phyloP scores from a whole-genome alignment of 2,797 vertebrate genomes.

The Discoglossus pictus region DNA sequence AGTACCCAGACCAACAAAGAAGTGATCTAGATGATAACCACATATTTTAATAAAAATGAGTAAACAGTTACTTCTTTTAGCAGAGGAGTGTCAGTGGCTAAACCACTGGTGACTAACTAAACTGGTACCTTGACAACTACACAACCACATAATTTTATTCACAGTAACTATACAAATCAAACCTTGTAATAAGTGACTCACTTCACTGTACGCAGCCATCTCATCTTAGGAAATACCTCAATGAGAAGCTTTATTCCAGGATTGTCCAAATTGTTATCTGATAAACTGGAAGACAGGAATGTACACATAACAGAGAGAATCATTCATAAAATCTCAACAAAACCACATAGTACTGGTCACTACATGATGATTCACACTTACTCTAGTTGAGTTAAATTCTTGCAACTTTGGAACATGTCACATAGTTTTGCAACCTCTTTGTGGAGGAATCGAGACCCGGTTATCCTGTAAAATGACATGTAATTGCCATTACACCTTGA shows the following conservation, averaged over 20 bases:
- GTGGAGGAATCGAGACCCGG: constrained; percentile 65
- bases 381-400: constrained; percentile 71
- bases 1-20: too few relatives aligned
- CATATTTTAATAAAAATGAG: too few relatives aligned
- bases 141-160: too few relatives aligned
- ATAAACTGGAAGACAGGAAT: constrained; percentile 59
- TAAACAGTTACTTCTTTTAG: too few relatives aligned
- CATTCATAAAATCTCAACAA: neutral
- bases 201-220: constrained; percentile 59
- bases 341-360: too few relatives aligned
- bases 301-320: neutral
- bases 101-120: too few relatives aligned
- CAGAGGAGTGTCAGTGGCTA: too few relatives aligned
- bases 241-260: constrained; percentile 51
- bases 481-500: too few relatives aligned
- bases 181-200: constrained; percentile 59
- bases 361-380: too few relatives aligned
- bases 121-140: too few relatives aligned
- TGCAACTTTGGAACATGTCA: constrained; percentile 62
- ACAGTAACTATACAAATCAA: too few relatives aligned
- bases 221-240: constrained; percentile 56
- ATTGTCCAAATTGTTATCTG: constrained; percentile 61
- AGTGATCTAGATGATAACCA: too few relatives aligned
- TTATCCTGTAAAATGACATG: constrained; percentile 58
- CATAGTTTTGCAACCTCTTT: constrained; percentile 66